Evolutionary conservation across 1,140 invertebrate genomes (phyloP).

Genomic region (Hydropsyche tenuis): DNA sequence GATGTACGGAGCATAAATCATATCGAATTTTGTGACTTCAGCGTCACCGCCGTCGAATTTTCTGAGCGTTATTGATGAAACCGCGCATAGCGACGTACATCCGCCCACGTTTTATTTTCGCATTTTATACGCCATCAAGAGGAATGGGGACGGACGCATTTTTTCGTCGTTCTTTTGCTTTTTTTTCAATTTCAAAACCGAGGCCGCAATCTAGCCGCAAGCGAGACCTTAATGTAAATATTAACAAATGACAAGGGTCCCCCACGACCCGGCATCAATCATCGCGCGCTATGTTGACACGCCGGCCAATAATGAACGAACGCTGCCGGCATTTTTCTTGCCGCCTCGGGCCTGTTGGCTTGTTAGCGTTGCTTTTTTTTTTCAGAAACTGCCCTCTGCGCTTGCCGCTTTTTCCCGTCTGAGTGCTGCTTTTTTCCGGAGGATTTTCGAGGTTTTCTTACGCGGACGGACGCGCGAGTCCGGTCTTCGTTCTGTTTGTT

Average conservation of each 20-base stretch:
- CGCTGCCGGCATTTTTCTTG: slow-evolving; percentile 31
- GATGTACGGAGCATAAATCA: no score
- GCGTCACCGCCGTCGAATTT: no score
- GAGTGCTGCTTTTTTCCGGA: not conserved
- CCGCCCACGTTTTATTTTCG: no score
- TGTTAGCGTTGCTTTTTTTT: slow-evolving; percentile 31
- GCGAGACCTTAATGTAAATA: slow-evolving; percentile 39
- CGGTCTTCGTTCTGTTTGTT: not conserved
- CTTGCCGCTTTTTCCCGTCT: not conserved
- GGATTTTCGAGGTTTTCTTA: slow-evolving; percentile 14
- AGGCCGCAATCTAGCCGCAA: slow-evolving; percentile 25
- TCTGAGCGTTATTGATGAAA: no score
- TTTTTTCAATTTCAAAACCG: slow-evolving; percentile 19
- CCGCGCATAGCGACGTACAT: no score
- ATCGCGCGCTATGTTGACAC: slow-evolving; percentile 34
- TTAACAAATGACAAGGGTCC: slow-evolving; percentile 38
- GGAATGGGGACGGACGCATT: no score
- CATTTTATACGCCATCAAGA: no score
- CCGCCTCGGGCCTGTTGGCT: not conserved
- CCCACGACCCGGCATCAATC: slow-evolving; percentile 34
- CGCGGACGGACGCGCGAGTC: not conserved
- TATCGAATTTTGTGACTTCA: no score
- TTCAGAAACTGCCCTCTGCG: not conserved
- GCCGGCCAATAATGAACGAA: slow-evolving; percentile 36
- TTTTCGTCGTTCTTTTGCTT: not conserved